These are phyloP conservation scores for Sterna hirundo DNA, from an alignment of 2,113 vertebrate species.

Conservation along the genomic window DNA sequence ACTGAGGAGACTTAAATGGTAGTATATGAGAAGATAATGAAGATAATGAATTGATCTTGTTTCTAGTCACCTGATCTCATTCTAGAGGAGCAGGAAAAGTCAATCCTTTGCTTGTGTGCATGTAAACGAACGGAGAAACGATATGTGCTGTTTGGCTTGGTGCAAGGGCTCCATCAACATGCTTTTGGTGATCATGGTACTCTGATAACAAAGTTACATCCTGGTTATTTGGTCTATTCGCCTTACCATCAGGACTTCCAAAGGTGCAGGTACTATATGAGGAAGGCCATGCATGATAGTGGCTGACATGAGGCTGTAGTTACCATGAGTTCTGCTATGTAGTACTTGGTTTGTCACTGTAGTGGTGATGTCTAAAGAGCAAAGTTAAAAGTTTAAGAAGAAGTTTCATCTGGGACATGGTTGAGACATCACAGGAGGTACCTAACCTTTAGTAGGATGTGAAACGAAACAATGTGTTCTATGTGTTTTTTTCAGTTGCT, in stretches of 20 bases:
- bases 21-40: background rate
- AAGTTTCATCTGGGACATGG: background rate
- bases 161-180: background rate
- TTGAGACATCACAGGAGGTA: background rate
- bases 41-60: background rate
- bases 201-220: background rate
- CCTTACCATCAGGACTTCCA: background rate
- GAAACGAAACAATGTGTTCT: background rate
- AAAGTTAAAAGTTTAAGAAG: background rate
- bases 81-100: background rate
- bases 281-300: fast-evolving
- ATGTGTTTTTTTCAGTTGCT: background rate
- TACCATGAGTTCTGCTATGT: background rate
- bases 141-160: background rate
- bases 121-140: background rate
- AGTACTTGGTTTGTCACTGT: background rate
- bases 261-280: background rate
- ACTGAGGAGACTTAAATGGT: background rate
- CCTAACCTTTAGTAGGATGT: background rate
- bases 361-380: background rate
- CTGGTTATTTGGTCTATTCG: background rate
- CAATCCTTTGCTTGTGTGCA: background rate
- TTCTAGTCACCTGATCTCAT: background rate
- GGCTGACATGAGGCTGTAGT: background rate
- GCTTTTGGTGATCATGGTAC: background rate